These are phyloP conservation scores for Nemapogon koenigi DNA, from an alignment of 2,888 invertebrate genomes.

Conservation along the genomic window DNA sequence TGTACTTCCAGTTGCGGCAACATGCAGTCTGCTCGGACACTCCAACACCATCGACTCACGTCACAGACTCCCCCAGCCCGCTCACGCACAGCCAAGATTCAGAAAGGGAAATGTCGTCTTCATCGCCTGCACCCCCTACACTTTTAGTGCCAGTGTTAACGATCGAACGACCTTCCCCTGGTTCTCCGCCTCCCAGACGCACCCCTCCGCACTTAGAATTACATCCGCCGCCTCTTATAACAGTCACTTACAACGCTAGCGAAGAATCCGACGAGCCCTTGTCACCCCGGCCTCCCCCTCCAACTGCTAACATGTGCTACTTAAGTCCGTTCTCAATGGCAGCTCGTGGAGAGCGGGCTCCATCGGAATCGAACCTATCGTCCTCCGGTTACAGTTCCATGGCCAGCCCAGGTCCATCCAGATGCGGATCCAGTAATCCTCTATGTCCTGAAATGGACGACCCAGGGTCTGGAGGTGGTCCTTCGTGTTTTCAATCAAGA, in stretches of 20 bases:
- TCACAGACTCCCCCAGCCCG: constrained; percentile 54
- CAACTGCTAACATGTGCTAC: constrained; percentile 71
- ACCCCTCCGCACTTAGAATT: constrained; percentile 71
- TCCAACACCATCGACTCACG: constrained; percentile 50
- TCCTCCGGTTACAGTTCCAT: constrained; percentile 87
- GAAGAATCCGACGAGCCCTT: constrained; percentile 80
- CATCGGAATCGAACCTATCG: constrained; percentile 83
- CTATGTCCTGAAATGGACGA: constrained; percentile 80
- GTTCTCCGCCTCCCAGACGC: constrained; percentile 66
- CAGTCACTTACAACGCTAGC: constrained; percentile 77
- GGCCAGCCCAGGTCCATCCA: constrained; percentile 83
- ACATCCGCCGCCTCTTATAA: constrained; percentile 73
- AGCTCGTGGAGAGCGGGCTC: constrained; percentile 73
- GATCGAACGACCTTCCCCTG: constrained; percentile 74
- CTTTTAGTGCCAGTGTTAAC: constrained; percentile 70
- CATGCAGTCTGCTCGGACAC: constrained; percentile 49
- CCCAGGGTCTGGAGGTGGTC: constrained; percentile 67
- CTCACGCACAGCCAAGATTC: constrained; percentile 54
- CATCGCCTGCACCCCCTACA: constrained; percentile 50
- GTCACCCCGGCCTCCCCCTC: constrained; percentile 67
- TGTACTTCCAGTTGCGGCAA: constrained; percentile 57
- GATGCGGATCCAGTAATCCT: constrained; percentile 83
- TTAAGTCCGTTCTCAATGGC: constrained; percentile 81
- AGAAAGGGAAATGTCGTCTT: constrained; percentile 47
- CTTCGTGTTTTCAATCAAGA: constrained; percentile 59